These are phyloP conservation scores for Caradrina clavipalpis DNA, from an alignment of 2,888 invertebrate species.

Conservation along the genomic window DNA sequence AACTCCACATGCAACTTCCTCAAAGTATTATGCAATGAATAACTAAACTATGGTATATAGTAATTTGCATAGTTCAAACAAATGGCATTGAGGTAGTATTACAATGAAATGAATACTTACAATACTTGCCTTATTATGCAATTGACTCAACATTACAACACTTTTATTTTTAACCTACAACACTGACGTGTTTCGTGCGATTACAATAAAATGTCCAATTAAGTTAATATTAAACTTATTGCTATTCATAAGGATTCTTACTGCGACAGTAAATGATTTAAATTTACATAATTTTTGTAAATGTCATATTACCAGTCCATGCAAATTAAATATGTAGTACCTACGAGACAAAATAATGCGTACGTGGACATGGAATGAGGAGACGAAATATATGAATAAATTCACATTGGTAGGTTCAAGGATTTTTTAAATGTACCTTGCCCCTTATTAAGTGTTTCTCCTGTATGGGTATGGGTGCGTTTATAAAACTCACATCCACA, in stretches of 20 bases:
- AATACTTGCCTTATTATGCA: constrained; percentile 18
- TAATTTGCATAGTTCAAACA: constrained; percentile 6
- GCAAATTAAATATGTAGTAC: background rate
- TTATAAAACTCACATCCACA: too few species aligned
- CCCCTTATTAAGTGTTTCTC: too few species aligned
- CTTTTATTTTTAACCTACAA: constrained; percentile 9
- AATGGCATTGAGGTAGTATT: constrained; percentile 13
- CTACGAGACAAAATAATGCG: too few species aligned
- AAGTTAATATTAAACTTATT: background rate
- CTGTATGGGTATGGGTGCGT: too few species aligned
- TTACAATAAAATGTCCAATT: constrained; percentile 30
- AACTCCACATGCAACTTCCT: too few species aligned
- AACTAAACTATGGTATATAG: background rate
- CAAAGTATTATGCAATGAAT: too few species aligned
- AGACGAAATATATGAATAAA: too few species aligned
- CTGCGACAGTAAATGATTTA: constrained; percentile 1
- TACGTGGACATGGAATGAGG: too few species aligned
- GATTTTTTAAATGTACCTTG: too few species aligned
- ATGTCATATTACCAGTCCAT: background rate
- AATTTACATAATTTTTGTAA: constrained; percentile 12
- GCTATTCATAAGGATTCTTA: constrained; percentile 15
- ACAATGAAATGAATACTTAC: constrained; percentile 22
- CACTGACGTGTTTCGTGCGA: constrained; percentile 7
- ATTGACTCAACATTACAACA: constrained; percentile 15
- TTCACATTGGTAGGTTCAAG: too few species aligned